phyloP scores from a whole-genome alignment of 2,888 invertebrate species.

The Brachyopa scutellaris region DNA sequence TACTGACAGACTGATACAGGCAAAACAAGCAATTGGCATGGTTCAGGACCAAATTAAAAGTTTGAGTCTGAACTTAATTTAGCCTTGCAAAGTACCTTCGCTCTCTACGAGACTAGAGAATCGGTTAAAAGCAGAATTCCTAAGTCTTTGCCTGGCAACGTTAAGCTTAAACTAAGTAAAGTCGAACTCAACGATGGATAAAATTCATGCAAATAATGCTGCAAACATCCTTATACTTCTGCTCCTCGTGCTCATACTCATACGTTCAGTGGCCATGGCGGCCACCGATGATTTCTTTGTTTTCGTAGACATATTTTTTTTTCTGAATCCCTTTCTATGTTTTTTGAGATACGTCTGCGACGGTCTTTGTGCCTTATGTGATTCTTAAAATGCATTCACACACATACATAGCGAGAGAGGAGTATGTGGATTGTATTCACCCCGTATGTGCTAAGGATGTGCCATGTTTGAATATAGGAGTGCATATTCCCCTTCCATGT shows the following conservation, averaged over 20 bases:
- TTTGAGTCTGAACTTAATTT: no score
- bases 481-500: slow-evolving; percentile 47
- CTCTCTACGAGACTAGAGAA: no score
- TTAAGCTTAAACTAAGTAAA: background rate
- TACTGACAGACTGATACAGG: no score
- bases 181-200: slow-evolving; percentile 4
- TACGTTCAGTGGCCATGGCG: background rate
- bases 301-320: slow-evolving; percentile 13
- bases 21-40: no score
- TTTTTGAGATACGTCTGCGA: slow-evolving; percentile 29
- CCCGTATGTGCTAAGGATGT: slow-evolving; percentile 19
- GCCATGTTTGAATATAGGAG: slow-evolving; percentile 46
- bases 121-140: no score
- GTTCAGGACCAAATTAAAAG: no score
- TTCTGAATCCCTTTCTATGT: slow-evolving; percentile 2
- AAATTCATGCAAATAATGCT: slow-evolving; percentile 32
- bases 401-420: background rate
- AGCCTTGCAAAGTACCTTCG: no score
- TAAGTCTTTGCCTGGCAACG: background rate
- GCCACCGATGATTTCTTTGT: slow-evolving; percentile 30
- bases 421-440: no score
- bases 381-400: slow-evolving; percentile 48
- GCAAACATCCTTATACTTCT: slow-evolving; percentile 9
- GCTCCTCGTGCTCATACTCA: background rate
- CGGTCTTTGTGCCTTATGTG: slow-evolving; percentile 46